phyloP scores from a whole-genome alignment of 1,140 invertebrate species.

The Pteromalus puparum region DNA sequence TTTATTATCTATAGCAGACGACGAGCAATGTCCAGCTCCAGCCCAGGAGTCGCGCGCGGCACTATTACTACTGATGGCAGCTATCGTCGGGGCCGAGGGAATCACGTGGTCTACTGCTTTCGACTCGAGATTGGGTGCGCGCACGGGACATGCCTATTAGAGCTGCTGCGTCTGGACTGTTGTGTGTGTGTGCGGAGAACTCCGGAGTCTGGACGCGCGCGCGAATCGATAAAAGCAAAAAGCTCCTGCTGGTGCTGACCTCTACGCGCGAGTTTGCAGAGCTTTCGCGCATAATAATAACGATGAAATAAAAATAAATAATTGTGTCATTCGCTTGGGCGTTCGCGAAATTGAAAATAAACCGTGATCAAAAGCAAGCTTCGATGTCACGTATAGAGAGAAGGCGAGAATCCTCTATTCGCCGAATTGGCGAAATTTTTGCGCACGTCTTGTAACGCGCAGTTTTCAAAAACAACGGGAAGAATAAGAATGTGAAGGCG shows the following conservation, averaged over 20 bases:
- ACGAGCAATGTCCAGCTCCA: too few relatives aligned
- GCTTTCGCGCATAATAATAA: not conserved
- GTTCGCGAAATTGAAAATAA: not conserved
- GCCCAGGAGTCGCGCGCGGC: not conserved
- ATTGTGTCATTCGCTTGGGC: not conserved
- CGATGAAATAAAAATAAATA: not conserved
- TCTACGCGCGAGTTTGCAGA: not conserved
- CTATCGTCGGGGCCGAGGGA: not conserved
- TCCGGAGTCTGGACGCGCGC: not conserved
- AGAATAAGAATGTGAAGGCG: not conserved
- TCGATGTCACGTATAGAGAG: too few relatives aligned
- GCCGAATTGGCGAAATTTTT: not conserved
- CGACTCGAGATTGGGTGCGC: not conserved
- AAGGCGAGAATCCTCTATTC: too few relatives aligned
- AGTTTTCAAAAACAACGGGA: not conserved
- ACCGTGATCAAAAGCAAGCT: too few relatives aligned
- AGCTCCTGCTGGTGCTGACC: not conserved
- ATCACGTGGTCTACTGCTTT: not conserved
- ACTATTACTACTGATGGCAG: too few relatives aligned
- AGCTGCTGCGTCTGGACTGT: not conserved
- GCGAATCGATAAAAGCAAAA: constrained; percentile 1
- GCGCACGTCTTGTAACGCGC: not conserved
- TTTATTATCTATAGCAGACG: not conserved
- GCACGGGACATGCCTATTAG: not conserved
- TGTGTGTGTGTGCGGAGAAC: too few relatives aligned